Evolutionary conservation across 2,888 invertebrate genomes (phyloP).

Genomic region (Meloe dianella): DNA sequence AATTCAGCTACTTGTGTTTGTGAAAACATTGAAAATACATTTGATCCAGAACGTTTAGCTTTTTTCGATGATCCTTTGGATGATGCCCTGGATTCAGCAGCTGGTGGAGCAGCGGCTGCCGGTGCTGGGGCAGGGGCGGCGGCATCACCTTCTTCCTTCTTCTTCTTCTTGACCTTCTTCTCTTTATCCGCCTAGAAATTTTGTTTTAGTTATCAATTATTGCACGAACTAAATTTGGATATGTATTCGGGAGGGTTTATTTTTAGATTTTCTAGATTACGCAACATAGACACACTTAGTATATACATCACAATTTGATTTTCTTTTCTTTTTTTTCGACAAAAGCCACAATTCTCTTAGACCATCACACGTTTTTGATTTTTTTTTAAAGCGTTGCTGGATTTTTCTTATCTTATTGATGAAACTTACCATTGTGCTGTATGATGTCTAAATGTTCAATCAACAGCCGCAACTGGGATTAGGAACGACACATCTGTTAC

Average conservation of each 20-base stretch:
- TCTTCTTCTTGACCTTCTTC: constrained; percentile 91
- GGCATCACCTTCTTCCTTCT: constrained; percentile 77
- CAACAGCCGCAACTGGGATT: constrained; percentile 55
- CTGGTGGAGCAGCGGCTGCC: constrained; percentile 73
- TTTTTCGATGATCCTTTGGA: constrained; percentile 82
- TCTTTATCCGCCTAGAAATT: constrained; percentile 84
- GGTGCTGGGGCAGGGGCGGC: constrained; percentile 70
- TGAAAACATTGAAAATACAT: constrained; percentile 97
- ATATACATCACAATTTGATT: no score
- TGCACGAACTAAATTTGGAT: background rate
- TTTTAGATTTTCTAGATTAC: background rate
- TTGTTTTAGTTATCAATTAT: background rate
- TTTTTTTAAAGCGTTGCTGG: background rate
- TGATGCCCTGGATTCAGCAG: constrained; percentile 74
- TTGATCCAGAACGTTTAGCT: constrained; percentile 90
- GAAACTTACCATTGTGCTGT: constrained; percentile 55
- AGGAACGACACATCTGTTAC: constrained; percentile 36
- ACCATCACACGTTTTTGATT: constrained; percentile 5
- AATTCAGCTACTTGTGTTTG: constrained; percentile 96
- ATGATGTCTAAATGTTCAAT: constrained; percentile 51
- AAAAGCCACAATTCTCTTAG: no score
- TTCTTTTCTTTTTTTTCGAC: no score
- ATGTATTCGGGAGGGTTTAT: background rate
- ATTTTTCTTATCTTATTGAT: background rate
- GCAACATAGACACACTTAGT: constrained; percentile 9